These are phyloP conservation scores for Hippoglossus stenolepis DNA, from an alignment of 2,113 vertebrate species.

Conservation along the genomic window DNA sequence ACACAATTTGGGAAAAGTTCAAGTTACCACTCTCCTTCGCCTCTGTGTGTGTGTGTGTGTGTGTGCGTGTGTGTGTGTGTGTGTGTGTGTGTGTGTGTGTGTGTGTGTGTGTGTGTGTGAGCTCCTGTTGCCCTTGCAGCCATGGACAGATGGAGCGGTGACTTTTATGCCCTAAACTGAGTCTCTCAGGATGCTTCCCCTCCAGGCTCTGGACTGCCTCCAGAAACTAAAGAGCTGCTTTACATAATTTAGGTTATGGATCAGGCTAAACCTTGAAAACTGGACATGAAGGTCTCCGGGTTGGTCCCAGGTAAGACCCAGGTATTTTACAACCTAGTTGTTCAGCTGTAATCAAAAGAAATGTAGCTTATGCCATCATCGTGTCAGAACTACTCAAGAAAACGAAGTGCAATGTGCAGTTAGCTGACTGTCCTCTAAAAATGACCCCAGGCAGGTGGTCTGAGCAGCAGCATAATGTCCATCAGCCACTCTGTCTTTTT, in stretches of 20 bases:
- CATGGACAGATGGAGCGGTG: slow-evolving; percentile 54
- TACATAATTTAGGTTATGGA: not conserved
- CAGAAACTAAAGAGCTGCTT: slow-evolving; percentile 28
- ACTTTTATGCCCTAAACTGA: slow-evolving; percentile 42
- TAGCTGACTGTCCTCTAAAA: no score
- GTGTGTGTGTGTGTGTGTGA: slow-evolving; percentile 7
- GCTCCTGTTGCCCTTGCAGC: slow-evolving; percentile 43
- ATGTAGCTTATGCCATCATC: not conserved
- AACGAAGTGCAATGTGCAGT: no score
- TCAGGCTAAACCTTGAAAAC: not conserved
- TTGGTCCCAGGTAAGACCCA: not conserved
- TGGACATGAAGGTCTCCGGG: not conserved
- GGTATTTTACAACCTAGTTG: not conserved
- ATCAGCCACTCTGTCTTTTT: no score
- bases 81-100: slow-evolving; percentile 1
- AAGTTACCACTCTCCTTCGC: not conserved
- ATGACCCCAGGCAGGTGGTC: no score
- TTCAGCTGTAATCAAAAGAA: no score
- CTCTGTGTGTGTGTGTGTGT: not conserved
- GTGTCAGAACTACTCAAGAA: no score
- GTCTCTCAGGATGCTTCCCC: slow-evolving; percentile 37
- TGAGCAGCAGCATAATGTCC: no score
- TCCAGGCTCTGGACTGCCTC: slow-evolving; percentile 45
- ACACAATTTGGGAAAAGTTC: slow-evolving; percentile 21
- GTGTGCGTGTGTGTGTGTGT: slow-evolving; percentile 5